A percentile compares a stretch with the other conserved stretches of the same genome.
phyloP scores from a whole-genome alignment of 1,140 invertebrate genomes.

The Heliothis subflexa region DNA sequence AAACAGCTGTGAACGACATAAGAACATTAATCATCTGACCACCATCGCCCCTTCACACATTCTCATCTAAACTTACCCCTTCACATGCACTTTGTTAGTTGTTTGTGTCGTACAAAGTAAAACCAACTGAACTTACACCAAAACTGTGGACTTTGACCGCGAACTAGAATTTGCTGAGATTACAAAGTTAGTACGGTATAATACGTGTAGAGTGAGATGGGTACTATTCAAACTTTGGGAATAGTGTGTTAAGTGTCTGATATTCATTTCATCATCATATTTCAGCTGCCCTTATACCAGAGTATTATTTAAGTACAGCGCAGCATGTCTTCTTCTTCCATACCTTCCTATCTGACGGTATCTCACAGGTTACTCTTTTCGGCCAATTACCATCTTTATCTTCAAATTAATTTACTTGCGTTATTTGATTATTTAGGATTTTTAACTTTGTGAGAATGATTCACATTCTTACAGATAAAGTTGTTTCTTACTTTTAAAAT shows the following conservation, averaged over 20 bases:
- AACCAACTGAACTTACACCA: constrained; percentile 24
- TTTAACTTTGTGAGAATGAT: too few relatives aligned
- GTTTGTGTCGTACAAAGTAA: constrained; percentile 21
- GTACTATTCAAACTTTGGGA: not conserved
- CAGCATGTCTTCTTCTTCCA: too few relatives aligned
- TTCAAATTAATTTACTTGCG: too few relatives aligned
- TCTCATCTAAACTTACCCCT: not conserved
- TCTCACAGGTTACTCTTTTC: too few relatives aligned
- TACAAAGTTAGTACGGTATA: constrained; percentile 14
- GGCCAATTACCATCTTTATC: too few relatives aligned
- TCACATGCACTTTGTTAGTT: constrained; percentile 19
- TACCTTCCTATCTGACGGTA: too few relatives aligned
- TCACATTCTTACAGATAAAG: too few relatives aligned
- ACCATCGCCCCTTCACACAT: not conserved
- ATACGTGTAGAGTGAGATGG: constrained; percentile 2
- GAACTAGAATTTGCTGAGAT: constrained; percentile 17
- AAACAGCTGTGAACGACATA: not conserved
- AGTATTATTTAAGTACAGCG: too few relatives aligned
- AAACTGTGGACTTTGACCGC: constrained; percentile 7
- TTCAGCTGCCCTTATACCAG: too few relatives aligned
- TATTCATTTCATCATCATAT: too few relatives aligned
- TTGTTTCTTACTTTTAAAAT: too few relatives aligned
- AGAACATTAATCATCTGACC: not conserved
- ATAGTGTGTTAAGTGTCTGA: not conserved
- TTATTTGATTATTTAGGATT: too few relatives aligned